These are phyloP conservation scores for Himalopsyche phryganea DNA, from an alignment of 1,140 invertebrate species.

Conservation along the genomic window DNA sequence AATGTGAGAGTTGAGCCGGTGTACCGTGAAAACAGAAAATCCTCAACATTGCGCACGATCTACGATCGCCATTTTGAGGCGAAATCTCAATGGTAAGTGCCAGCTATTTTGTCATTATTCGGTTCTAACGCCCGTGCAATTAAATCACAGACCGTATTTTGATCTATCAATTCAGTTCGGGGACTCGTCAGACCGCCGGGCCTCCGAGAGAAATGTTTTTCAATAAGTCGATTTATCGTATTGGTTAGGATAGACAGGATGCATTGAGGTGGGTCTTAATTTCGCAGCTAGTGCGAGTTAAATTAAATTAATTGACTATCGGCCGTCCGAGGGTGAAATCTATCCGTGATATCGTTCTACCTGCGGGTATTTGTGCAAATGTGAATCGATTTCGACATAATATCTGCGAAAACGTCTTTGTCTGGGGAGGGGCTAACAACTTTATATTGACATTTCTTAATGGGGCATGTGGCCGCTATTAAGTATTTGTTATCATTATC, in stretches of 20 bases:
- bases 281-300: conserved; percentile 38
- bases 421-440: conserved; percentile 23
- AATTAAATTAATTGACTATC: conserved; percentile 48
- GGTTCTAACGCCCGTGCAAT: conserved; percentile 10
- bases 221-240: conserved; percentile 17
- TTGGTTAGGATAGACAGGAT: conserved; percentile 36
- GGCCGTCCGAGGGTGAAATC: background rate
- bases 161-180: too few species aligned
- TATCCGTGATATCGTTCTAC: background rate
- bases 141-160: too few species aligned
- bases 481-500: background rate
- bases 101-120: conserved; percentile 54
- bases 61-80: conserved; percentile 55
- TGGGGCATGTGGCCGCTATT: conserved; percentile 14
- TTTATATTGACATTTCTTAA: conserved; percentile 29
- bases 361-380: background rate
- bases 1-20: conserved; percentile 43
- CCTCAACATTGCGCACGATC: conserved; percentile 52
- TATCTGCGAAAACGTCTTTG: conserved; percentile 20
- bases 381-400: background rate
- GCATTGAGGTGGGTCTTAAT: conserved; percentile 44
- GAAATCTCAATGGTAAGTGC: conserved; percentile 55
- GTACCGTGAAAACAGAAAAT: conserved; percentile 53
- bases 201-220: background rate
- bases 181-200: background rate